phyloP scores from a whole-genome alignment of 2,888 invertebrate genomes.

The Protophormia terraenovae region DNA sequence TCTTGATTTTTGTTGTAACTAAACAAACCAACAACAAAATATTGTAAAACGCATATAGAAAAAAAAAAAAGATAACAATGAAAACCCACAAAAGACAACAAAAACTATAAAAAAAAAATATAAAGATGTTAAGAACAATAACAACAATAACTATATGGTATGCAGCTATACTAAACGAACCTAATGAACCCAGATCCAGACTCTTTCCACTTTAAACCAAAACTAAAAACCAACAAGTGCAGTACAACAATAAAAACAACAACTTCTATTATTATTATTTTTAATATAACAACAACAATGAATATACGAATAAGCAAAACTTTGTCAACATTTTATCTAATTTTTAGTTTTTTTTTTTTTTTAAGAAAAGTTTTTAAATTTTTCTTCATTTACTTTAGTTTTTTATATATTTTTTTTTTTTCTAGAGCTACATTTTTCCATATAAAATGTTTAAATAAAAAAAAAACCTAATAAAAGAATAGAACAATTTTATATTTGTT shows the following conservation, averaged over 20 bases:
- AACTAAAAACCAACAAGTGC: conserved; percentile 33
- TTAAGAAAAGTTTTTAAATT: conserved; percentile 16
- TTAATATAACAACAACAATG: conserved; percentile 21
- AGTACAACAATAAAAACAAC: not conserved
- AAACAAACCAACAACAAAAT: conserved; percentile 1
- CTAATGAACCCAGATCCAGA: not conserved
- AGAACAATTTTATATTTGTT: not conserved
- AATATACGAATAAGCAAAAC: conserved; percentile 44
- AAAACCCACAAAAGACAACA: conserved; percentile 14
- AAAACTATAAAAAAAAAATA: conserved; percentile 7
- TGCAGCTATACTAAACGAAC: not conserved
- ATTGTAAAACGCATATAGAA: conserved; percentile 1
- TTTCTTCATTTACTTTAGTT: conserved; percentile 10
- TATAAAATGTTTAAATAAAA: conserved; percentile 31
- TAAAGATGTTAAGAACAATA: conserved; percentile 24
- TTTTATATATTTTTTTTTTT: not conserved
- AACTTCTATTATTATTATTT: conserved; percentile 10
- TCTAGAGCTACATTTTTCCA: conserved; percentile 29
- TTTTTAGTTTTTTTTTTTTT: conserved; percentile 28
- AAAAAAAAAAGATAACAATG: not conserved
- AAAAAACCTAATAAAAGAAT: not conserved
- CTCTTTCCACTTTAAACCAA: not conserved
- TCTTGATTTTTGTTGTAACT: conserved; percentile 12
- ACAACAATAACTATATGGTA: not conserved
- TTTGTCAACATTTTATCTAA: conserved; percentile 58